A percentile compares a stretch with the other conserved stretches of the same genome.
Evolutionary conservation across 2,113 vertebrate species (phyloP).

Genomic region (Gasterosteus nipponicus): DNA sequence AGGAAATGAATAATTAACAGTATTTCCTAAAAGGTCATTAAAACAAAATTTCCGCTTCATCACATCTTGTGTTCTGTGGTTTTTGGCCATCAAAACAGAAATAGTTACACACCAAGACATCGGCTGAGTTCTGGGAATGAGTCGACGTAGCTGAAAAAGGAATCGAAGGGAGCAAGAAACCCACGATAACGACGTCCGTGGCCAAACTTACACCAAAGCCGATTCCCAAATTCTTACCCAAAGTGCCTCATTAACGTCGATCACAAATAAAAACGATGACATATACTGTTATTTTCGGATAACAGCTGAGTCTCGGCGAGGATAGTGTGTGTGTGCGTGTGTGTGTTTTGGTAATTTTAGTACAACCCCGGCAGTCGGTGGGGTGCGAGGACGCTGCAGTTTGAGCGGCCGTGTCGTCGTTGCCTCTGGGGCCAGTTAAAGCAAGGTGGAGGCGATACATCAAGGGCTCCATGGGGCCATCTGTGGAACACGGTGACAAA

Average conservation of each 20-base stretch:
- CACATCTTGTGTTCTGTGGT: neutral
- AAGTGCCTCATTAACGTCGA: neutral
- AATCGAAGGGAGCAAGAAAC: neutral
- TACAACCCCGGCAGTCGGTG: conserved; percentile 27
- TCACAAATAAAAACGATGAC: neutral
- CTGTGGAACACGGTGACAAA: conserved; percentile 84
- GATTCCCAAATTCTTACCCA: neutral
- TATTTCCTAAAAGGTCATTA: conserved; percentile 70
- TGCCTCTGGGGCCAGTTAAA: conserved; percentile 70
- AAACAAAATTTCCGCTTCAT: neutral
- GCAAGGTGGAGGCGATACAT: conserved; percentile 80
- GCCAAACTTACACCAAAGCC: neutral
- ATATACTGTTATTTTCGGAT: neutral
- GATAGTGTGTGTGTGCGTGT: no score
- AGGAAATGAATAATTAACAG: conserved; percentile 72
- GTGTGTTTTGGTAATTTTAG: neutral
- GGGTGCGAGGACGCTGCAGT: conserved; percentile 62
- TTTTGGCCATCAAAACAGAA: neutral
- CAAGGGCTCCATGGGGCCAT: conserved; percentile 80
- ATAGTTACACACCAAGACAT: neutral
- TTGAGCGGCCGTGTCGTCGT: conserved; percentile 54
- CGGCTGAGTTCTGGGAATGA: neutral
- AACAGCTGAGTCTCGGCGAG: neutral
- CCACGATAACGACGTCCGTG: neutral
- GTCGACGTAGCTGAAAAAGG: neutral